Base-by-base conservation (phyloP, 1,140 invertebrate species). In the Diachasma alloeum region DNA sequence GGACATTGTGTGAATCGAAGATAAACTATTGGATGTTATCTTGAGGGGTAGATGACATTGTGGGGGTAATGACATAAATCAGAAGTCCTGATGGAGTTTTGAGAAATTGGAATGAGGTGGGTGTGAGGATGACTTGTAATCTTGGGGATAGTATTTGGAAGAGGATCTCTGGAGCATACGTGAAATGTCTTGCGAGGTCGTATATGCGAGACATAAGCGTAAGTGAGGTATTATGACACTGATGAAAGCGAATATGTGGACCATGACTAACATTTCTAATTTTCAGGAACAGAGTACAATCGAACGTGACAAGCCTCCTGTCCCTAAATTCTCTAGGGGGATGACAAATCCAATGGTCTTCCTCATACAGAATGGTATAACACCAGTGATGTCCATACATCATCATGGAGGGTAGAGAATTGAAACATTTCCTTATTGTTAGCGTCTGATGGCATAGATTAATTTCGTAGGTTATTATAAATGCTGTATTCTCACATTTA, bases 341-440 rank as follows among this genome's bases (percentile, higher is more conserved):
- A 56, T 56, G 48, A 56, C 48, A 19, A 56, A 56, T 56, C 19
- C 48, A 56, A 56, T 56, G 48, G 48, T n/a, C n/a, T 15, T 56
- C 48, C 6, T 22, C 48, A 4, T 19, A 56, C 8, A 6, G 48
- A 56, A n/a, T 56, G 19, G 39, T 22, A 15, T 56, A 19, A 75
- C 63, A 69, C 68, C 67, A 68, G 56, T 71, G 77, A 79, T 79
- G 44, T 83, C 84, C 87, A 89, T 89, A 89, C 87, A 89, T 89
- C 88, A 89, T 83, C 84, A 83, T 17, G 19, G 48, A 22, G 19
- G 48, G 19, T 22, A 56, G 48, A 19, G 48, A 87, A 89, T 89
- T 89, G 87, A 89, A 89, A 89, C 87, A 89, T 89, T 89, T 89
- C 88, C 87, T 89, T 88, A 89, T 88, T 89, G 89, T 89, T 89